Evolutionary conservation across 2,113 vertebrate genomes (phyloP), one percentile per base, ranked within the genome.

Genomic region (Malurus alboscapulatus): DNA sequence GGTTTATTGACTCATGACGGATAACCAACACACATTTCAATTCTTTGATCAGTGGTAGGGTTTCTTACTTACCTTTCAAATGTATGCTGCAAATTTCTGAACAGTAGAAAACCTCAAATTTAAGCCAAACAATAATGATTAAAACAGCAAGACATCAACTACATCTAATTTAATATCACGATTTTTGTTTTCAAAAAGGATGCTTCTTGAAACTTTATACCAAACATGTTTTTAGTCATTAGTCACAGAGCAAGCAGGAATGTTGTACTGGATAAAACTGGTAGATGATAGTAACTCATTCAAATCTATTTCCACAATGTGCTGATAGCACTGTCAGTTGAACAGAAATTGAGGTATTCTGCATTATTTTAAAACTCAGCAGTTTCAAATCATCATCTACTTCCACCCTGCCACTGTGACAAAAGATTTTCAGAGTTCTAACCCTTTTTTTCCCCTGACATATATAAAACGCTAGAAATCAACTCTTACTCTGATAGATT

Each of bases 41-140:
- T 54, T 40, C 87, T 92, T 87, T 92, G 78, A 92, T 96, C 81
- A n/a, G 45, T 36, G 50, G 34, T n/a, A 87, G 47, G 76, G 58
- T 89, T 91, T 92, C 87, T 76, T 45, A 65, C 36, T 88, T 61
- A 38, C 3, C 62, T 83, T 87, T 50, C 67, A 79, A 62, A 62
- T 9, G 27, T 40, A 58, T 59, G 20, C 17, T 54, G 26, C 34
- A 69, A 50, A 65, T 36, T 85, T 79, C 74, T 73, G 4, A 73
- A 72, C 44, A 79, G 40, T 24, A 78, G 50, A 58, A 93, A 79
- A 72, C 3, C 40, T 69, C 36, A 73, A 62, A 72, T 38, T 40
- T 61, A 72, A 79, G 38, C 14, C 66, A 79, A 84, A 81, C 26
- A 83, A 26, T 22, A 55, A 68, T 8, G 9, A 75, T 29, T 55